Percentiles rank a stretch among this genome's conserved stretches.
These are phyloP conservation scores for Leptinotarsa defecta DNA, from an alignment of 1,140 invertebrate species.

Conservation along the genomic window DNA sequence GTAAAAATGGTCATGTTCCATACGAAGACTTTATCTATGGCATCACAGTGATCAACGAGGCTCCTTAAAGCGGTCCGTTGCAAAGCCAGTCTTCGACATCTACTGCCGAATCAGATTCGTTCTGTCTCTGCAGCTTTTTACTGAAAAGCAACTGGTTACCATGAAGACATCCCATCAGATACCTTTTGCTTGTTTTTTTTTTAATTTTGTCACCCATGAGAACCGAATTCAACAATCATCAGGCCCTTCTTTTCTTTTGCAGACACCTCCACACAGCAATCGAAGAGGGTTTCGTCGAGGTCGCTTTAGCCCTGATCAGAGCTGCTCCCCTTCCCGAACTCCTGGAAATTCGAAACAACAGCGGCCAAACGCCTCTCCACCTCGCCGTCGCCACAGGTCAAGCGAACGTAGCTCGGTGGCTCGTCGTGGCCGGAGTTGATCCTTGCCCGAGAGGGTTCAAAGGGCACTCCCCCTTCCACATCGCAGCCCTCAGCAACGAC, in stretches of 20 bases:
- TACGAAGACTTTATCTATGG: too few relatives aligned
- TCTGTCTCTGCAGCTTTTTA: too few relatives aligned
- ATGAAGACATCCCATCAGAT: too few relatives aligned
- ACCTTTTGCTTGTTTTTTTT: too few relatives aligned
- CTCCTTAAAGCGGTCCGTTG: too few relatives aligned
- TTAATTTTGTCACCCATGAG: too few relatives aligned
- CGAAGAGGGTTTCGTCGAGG: constrained; percentile 69
- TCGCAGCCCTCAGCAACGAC: constrained; percentile 69
- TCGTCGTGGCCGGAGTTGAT: constrained; percentile 72
- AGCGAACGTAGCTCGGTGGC: constrained; percentile 65
- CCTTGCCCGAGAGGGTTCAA: constrained; percentile 62
- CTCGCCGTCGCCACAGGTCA: constrained; percentile 73
- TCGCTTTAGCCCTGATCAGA: constrained; percentile 66
- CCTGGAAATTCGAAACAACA: constrained; percentile 72
- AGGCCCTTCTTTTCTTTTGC: constrained; percentile 26
- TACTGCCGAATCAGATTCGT: too few relatives aligned
- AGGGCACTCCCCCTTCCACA: constrained; percentile 73
- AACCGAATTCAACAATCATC: too few relatives aligned
- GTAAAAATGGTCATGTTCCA: too few relatives aligned
- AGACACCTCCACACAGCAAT: constrained; percentile 80
- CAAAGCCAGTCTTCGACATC: too few relatives aligned
- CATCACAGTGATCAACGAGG: too few relatives aligned
- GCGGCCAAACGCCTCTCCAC: constrained; percentile 72
- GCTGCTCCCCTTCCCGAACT: constrained; percentile 70
- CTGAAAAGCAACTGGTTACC: too few relatives aligned